These are phyloP conservation scores for Montipora capitata DNA, from an alignment of 92 coral and sea anemone genomes.

Conservation along the genomic window DNA sequence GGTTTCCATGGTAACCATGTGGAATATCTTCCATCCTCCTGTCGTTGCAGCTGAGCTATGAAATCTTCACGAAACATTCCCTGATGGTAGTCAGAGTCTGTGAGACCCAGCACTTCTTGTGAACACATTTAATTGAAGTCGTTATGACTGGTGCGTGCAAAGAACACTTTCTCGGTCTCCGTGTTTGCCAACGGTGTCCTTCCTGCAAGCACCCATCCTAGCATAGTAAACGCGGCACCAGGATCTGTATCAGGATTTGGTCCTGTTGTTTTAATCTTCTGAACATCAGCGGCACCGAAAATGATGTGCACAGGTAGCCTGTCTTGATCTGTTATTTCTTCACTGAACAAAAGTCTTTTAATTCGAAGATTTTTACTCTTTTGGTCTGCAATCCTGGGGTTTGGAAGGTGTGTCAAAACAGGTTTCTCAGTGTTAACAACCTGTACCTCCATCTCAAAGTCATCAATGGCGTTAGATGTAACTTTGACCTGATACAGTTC, in stretches of 20 bases:
- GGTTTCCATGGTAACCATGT: constrained; percentile 51
- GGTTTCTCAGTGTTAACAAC: constrained; percentile 68
- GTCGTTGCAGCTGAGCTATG: constrained; percentile 33
- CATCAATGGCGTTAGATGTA: constrained; percentile 1
- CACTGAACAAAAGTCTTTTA: constrained; percentile 50
- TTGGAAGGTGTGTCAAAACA: constrained; percentile 53
- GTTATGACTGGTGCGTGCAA: constrained; percentile 45
- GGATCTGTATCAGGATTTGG: constrained; percentile 72
- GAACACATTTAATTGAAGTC: constrained; percentile 77
- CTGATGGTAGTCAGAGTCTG: constrained; percentile 3
- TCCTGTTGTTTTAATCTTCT: no score
- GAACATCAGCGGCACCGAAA: background rate
- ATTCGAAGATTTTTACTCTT: constrained; percentile 47
- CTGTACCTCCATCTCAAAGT: constrained; percentile 48
- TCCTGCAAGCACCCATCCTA: constrained; percentile 77
- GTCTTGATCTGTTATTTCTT: constrained; percentile 34
- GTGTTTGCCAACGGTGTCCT: background rate
- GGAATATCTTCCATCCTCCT: constrained; percentile 65
- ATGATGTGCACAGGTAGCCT: no score
- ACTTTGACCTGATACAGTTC: constrained; percentile 58
- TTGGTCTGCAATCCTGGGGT: constrained; percentile 49
- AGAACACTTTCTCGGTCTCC: constrained; percentile 71
- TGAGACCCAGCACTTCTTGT: constrained; percentile 77
- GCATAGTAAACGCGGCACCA: constrained; percentile 76
- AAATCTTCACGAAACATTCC: constrained; percentile 61